Base-by-base conservation (phyloP, 2,888 invertebrate genomes). In the Morpho helenor region DNA sequence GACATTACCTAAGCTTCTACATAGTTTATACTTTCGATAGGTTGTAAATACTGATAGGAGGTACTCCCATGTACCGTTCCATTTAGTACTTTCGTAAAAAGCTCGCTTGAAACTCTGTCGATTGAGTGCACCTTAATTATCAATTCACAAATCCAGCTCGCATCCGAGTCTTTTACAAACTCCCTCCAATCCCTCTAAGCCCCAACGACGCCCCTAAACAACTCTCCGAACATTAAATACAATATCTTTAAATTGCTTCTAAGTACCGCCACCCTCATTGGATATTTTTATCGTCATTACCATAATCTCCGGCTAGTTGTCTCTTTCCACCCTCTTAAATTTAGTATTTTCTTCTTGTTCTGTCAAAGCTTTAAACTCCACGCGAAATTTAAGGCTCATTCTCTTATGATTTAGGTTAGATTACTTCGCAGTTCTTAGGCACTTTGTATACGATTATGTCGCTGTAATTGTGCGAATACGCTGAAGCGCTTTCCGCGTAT, bases 191-290 rank as follows among this genome's bases (percentile, higher is more conserved):
- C 69, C 69, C 64, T 73, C 68, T 63, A 66, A 69, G 66, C 66
- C 64, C 65, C 66, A 59, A 65, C 65, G 66, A 70, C 67, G 62
- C 69, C 70, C 69, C 75, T 79, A 75, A 68, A 67, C 63, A 67
- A 68, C 73, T 66, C 72, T 72, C 63, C 75, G 71, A 70, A 82
- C 86, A 84, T 88, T 88, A 88, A 88, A 87, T 86, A 87, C 87
- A 87, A 84, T 88, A 87, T 87, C 87, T 86, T 83, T 80, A 87
- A 88, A 88, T 88, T 87, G 86, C 81, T 85, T 77, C 80, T 87
- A 88, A 87, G 86, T 80, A 87, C 80, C 71, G 71, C 82, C 85
- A 80, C 87, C 85, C 87, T 87, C 84, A 84, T 82, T 79, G 79
- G 74, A 75, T 77, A 84, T 84, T 87, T 87, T 86, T 86, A 83